Evolutionary conservation across 2,113 vertebrate species (phyloP).

Genomic region (Ailurus styani): DNA sequence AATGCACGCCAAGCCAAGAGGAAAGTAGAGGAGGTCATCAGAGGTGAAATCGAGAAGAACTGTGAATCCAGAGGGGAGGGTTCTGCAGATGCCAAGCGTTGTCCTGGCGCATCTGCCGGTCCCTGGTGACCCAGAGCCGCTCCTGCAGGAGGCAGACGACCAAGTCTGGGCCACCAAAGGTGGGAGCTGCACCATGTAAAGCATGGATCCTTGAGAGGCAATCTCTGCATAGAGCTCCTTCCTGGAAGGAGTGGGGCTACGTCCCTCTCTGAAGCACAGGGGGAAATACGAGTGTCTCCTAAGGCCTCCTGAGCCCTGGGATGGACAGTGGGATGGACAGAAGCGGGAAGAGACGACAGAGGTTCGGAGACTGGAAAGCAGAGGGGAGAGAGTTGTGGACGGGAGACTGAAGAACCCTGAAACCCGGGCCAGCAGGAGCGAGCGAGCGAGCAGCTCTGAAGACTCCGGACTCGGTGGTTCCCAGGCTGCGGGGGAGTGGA

Average conservation of each 20-base stretch:
- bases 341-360: background rate
- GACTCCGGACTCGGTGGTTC: rapidly evolving
- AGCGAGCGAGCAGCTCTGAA: background rate
- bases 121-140: background rate
- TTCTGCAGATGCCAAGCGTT: background rate
- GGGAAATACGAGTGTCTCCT: too few species aligned
- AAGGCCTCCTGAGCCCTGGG: background rate
- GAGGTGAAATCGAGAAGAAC: background rate
- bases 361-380: too few species aligned
- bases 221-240: background rate
- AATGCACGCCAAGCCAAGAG: too few species aligned
- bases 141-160: background rate
- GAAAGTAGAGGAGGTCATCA: background rate
- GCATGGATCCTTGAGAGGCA: background rate
- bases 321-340: background rate
- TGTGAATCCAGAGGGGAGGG: background rate
- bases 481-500: background rate
- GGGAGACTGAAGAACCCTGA: background rate
- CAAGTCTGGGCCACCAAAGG: background rate
- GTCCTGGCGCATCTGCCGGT: background rate
- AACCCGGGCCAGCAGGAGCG: background rate
- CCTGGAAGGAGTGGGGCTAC: background rate
- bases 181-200: background rate
- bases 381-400: background rate
- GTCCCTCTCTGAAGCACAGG: background rate